Evolutionary conservation across 2,888 invertebrate genomes (phyloP), one percentile per base, ranked within the genome.

Genomic region (Amphipoea lucens): DNA sequence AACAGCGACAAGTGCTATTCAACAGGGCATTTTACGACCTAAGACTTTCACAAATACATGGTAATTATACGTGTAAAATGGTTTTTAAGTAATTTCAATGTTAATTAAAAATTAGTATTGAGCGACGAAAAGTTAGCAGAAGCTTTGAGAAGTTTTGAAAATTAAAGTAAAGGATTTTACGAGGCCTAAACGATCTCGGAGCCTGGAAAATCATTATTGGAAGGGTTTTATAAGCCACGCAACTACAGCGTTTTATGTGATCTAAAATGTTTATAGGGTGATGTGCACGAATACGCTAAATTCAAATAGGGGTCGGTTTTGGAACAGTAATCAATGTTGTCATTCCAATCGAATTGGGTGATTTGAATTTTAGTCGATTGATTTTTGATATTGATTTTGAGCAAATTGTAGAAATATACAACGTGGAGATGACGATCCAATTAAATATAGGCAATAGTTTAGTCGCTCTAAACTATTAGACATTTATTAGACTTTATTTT

Each of bases 1-100:
- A 93, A 94, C 90, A 90, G 90, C 88, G 90, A 89, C 88, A 91
- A 93, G 92, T 90, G 92, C 93, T 90, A 93, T 93, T 93, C 92
- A 89, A 91, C 87, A 89, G 89, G 89, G 90, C 91, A 89, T 90
- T 94, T 95, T 93, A 94, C 91, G 90, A 89, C 91, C 86, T 83
- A 74, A 91, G 82, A 91, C 87, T 91, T 88, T 89, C 90, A 92
- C 90, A 93, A 94, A 93, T 91, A 92, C 90, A 89, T 92, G 90
- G 90, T 92, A 93, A 93, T 94, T 94, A 93, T 92, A 91, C 88
- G 87, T 89, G 88, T 91, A 90, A 90, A 90, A 88, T 82, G 63
- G 12, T 81, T 89, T 88, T 89, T 76, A 88, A 87, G 81, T 88
- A 87, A 79, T 78, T 83, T 82, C 70, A 66, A 42, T 83, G 73